These are phyloP conservation scores for Hippolais icterina DNA, from an alignment of 2,113 vertebrate genomes.

Conservation along the genomic window DNA sequence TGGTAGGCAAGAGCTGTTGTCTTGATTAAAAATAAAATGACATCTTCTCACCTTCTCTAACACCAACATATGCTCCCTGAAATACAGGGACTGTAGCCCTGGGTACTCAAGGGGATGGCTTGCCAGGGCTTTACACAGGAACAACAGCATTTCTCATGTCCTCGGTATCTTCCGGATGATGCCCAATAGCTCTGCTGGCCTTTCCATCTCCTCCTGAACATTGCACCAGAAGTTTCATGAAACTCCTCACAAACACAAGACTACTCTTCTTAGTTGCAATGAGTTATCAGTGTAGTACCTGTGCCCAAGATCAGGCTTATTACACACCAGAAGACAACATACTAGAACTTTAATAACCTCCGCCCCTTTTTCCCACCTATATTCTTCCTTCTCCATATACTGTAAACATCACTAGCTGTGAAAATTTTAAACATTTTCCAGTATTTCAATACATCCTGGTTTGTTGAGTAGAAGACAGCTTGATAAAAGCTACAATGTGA, in stretches of 20 bases:
- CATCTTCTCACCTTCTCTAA: neutral
- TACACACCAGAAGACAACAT: neutral
- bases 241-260: neutral
- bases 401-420: neutral
- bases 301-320: neutral
- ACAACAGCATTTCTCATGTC: neutral
- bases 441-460: neutral
- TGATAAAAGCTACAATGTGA: neutral
- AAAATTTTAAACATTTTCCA: neutral
- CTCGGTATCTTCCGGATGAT: neutral
- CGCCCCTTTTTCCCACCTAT: neutral
- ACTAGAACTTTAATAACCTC: neutral
- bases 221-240: accelerated
- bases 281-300: neutral
- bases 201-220: neutral
- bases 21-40: neutral
- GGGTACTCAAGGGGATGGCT: neutral
- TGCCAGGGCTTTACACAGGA: neutral
- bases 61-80: neutral
- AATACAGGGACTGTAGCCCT: accelerated
- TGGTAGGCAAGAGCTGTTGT: neutral
- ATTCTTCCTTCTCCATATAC: neutral
- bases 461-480: neutral
- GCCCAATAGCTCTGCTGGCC: neutral
- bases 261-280: neutral